Percentiles rank a stretch among this genome's conserved stretches.
phyloP scores from a whole-genome alignment of 2,888 invertebrate species.

The Hecatera dysodea region DNA sequence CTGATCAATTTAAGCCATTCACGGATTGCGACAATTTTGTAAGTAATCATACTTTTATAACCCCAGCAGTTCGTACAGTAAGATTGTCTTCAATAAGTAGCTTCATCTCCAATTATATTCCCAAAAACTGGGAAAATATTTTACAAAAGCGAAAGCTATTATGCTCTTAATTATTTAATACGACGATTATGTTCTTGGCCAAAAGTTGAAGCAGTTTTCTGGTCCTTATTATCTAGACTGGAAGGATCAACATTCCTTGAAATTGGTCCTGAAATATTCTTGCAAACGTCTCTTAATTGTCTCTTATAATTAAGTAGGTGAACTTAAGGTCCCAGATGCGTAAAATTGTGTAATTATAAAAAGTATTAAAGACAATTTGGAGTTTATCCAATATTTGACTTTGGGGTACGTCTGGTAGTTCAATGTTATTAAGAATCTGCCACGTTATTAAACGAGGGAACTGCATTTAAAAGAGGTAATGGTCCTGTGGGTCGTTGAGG shows the following conservation, averaged over 20 bases:
- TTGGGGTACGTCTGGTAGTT: conserved; percentile 32
- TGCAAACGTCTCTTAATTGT: conserved; percentile 74
- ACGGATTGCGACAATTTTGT: neutral
- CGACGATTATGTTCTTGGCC: conserved; percentile 69
- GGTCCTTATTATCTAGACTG: conserved; percentile 32
- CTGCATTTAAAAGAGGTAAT: conserved; percentile 52
- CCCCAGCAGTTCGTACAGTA: conserved; percentile 29
- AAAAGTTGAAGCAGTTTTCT: conserved; percentile 39
- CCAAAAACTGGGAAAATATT: conserved; percentile 69
- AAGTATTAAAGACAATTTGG: conserved; percentile 75
- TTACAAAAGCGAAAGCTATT: conserved; percentile 70
- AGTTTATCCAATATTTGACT: conserved; percentile 68
- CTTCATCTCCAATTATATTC: conserved; percentile 55
- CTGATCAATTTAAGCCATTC: neutral
- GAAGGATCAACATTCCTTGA: conserved; percentile 57
- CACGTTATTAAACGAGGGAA: conserved; percentile 43
- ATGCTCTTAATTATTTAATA: conserved; percentile 73
- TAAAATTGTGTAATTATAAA: conserved; percentile 79
- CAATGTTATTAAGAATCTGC: conserved; percentile 41
- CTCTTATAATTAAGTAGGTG: conserved; percentile 80
- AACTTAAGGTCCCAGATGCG: conserved; percentile 76
- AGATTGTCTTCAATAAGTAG: conserved; percentile 50
- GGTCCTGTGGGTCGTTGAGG: conserved; percentile 2
- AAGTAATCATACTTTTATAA: conserved; percentile 29
- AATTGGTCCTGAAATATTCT: conserved; percentile 22